phyloP scores from a whole-genome alignment of 2,888 invertebrate genomes.

The Phasia obesa region DNA sequence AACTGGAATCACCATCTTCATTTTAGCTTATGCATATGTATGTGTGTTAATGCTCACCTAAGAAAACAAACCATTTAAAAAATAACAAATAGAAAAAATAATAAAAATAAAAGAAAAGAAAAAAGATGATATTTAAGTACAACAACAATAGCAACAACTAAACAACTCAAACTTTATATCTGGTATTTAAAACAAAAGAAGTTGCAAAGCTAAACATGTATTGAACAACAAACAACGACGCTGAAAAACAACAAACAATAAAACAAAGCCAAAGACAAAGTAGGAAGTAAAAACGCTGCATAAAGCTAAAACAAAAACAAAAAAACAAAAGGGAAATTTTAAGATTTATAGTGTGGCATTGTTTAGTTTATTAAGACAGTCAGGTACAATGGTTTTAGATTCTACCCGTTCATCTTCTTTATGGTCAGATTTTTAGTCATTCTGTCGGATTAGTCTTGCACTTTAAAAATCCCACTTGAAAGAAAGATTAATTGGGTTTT shows the following conservation, averaged over 20 bases:
- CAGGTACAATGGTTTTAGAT: background rate
- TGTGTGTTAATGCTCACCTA: constrained; percentile 5
- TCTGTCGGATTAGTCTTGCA: background rate
- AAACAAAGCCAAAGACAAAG: constrained; percentile 11
- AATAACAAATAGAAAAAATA: background rate
- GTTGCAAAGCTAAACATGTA: constrained; percentile 34
- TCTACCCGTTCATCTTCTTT: background rate
- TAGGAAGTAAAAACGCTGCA: constrained; percentile 41
- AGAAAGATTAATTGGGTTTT: background rate
- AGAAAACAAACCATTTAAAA: constrained; percentile 2
- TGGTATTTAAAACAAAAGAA: constrained; percentile 23
- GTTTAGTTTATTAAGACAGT: constrained; percentile 34
- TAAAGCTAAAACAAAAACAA: background rate
- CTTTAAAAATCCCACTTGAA: background rate
- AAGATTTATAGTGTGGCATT: constrained; percentile 29
- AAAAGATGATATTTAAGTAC: constrained; percentile 6
- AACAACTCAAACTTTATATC: constrained; percentile 10
- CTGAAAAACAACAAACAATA: background rate
- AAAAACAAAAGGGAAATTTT: background rate
- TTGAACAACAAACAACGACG: constrained; percentile 40
- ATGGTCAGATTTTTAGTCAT: constrained; percentile 4
- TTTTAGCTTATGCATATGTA: background rate
- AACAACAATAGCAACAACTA: constrained; percentile 16
- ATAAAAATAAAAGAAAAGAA: no score
- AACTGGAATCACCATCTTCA: no score